These are phyloP conservation scores for Ranitomeya imitator DNA, from an alignment of 2,113 vertebrate species.

Conservation along the genomic window DNA sequence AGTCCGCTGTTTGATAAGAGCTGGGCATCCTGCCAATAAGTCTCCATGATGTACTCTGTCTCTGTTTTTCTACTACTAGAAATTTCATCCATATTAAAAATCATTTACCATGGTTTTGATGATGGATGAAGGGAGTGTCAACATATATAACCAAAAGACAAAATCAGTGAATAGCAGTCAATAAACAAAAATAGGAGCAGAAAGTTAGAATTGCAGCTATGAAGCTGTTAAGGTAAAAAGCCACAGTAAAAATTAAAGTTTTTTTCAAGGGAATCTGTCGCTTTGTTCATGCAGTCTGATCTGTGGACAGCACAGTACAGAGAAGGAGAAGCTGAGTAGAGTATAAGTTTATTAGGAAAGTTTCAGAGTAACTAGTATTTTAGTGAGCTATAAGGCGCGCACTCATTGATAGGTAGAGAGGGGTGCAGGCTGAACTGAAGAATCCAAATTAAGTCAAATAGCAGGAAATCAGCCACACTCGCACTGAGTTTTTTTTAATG, in stretches of 20 bases:
- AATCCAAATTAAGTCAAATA: too few relatives aligned
- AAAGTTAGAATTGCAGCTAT: neutral
- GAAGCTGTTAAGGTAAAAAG: neutral
- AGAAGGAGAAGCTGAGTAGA: neutral
- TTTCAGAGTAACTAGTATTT: too few relatives aligned
- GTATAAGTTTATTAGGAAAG: neutral
- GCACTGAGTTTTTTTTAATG: too few relatives aligned
- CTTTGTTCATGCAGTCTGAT: too few relatives aligned
- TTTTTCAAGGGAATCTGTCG: neutral
- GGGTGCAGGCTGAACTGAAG: too few relatives aligned
- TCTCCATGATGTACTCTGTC: neutral
- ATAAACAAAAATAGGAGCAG: neutral
- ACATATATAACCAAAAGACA: neutral
- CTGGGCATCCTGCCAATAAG: constrained; percentile 1
- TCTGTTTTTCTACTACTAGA: neutral
- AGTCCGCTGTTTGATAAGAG: neutral
- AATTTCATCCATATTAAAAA: constrained; percentile 21
- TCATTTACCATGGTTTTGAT: neutral
- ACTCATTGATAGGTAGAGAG: too few relatives aligned
- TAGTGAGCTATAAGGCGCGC: too few relatives aligned
- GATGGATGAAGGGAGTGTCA: neutral
- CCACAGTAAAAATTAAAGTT: neutral
- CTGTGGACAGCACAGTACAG: too few relatives aligned
- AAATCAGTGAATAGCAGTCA: neutral
- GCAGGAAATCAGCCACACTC: too few relatives aligned